phyloP scores from a whole-genome alignment of 2,888 invertebrate species.

The Dryadula phaetusa region DNA sequence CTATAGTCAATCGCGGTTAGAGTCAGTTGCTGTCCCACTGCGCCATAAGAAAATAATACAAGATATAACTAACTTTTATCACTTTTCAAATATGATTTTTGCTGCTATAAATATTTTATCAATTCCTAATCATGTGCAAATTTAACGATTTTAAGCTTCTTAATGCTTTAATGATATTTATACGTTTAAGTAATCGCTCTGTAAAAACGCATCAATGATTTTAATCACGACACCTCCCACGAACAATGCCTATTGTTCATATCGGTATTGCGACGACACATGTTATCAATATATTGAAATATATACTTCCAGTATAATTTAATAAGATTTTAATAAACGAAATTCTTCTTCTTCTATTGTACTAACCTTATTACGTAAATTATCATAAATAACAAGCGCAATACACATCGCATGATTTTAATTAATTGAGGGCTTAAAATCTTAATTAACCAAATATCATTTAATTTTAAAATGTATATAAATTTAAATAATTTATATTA shows the following conservation, averaged over 20 bases:
- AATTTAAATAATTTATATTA: too few species aligned
- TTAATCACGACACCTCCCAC: conserved; percentile 29
- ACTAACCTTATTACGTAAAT: too few species aligned
- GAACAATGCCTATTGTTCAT: conserved; percentile 37
- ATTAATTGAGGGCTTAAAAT: too few species aligned
- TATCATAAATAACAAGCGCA: too few species aligned
- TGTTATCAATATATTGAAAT: neutral
- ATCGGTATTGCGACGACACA: conserved; percentile 20
- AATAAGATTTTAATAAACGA: too few species aligned
- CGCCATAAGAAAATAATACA: too few species aligned
- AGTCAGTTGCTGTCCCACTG: too few species aligned
- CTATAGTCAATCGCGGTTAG: too few species aligned
- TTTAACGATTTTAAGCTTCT: neutral
- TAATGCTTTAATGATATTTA: neutral
- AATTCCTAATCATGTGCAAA: neutral
- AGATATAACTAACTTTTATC: neutral
- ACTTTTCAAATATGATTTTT: neutral
- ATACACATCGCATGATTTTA: too few species aligned
- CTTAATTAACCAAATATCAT: too few species aligned
- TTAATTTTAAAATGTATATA: too few species aligned
- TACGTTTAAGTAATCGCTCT: conserved; percentile 14
- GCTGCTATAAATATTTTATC: neutral
- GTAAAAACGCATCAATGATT: conserved; percentile 30
- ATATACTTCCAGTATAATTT: neutral
- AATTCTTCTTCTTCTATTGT: too few species aligned